Evolutionary conservation across 2,888 invertebrate species (phyloP), one percentile per base, ranked within the genome.

Genomic region (Patella caerulea): DNA sequence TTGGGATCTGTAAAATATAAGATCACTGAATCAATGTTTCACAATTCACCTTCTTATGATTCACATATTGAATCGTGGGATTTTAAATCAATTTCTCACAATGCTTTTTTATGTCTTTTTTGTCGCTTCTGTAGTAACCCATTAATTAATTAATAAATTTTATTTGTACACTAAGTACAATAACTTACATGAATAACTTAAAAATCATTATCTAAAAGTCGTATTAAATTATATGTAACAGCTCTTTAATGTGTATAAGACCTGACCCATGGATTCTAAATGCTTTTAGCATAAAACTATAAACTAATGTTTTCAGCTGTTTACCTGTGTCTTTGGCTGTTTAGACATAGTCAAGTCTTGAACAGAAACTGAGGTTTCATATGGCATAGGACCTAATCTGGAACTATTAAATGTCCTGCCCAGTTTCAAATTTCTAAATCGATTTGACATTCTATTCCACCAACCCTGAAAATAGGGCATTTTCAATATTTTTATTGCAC

Each of bases 361-460:
- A 19, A 84, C 79, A 15, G 83, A 79, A 12, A 79, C 76, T 11
- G 83, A 78, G 12, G 81, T 78, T 29, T 86, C 85, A 17, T 84
- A 79, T 14, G 85, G 83, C 78, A 89, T 81, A 11, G 90, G 89
- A 45, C 84, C 83, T 52, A 90, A 83, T 14, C 89, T 84, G 56
- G 84, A 83, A 53, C 85, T 83, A 76, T 84, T 88, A 65, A 90
- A 87, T 11, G 89, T 89, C n/a, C 89, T 79, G 9, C 90, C 90
- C 54, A 90, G 85, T 81, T 90, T 91, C 71, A 91, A 84, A 79
- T 91, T 90, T 65, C 90, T 83, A 76, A 91, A 90, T 72, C 91
- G 72, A 81, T 90, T 91, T 5, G 91, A 90, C 85, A 91, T 84
- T 72, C 91, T 82, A 77, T 86, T 90, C 88, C 90, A 90, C 91